phyloP scores from a whole-genome alignment of 2,888 invertebrate genomes.

The Himalopsyche japonica region DNA sequence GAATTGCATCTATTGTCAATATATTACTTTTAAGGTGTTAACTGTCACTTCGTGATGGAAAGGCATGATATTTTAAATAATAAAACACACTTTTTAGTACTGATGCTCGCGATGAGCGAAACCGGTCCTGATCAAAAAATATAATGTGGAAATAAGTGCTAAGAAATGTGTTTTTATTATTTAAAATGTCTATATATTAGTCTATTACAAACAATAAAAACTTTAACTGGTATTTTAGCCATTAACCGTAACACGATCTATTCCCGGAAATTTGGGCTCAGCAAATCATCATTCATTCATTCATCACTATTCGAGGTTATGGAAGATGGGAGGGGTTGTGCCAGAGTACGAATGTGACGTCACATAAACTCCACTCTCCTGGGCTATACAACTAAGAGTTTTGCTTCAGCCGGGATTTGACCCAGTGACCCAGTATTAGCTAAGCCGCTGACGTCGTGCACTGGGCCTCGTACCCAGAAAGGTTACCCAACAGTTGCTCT shows the following conservation, averaged over 20 bases:
- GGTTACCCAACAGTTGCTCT: background rate
- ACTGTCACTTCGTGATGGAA: no score
- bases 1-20: no score
- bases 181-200: no score
- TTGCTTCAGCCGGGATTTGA: conserved; percentile 36
- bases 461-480: conserved; percentile 11
- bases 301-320: conserved; percentile 20
- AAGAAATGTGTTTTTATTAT: no score
- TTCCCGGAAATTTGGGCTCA: background rate
- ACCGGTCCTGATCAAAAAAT: no score
- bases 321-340: background rate
- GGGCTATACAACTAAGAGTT: background rate
- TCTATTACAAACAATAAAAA: background rate
- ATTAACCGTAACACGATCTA: background rate
- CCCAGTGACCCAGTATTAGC: conserved; percentile 39
- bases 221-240: background rate
- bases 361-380: conserved; percentile 12
- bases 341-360: conserved; percentile 20
- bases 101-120: no score
- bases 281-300: conserved; percentile 24
- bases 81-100: no score
- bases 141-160: no score
- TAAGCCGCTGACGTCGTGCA: conserved; percentile 30
- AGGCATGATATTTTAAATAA: no score
- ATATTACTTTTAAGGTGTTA: no score